Percentiles rank a stretch among this genome's conserved stretches.
These are phyloP conservation scores for Drosophila kurseongensis DNA, from an alignment of 1,140 invertebrate species.

Conservation along the genomic window DNA sequence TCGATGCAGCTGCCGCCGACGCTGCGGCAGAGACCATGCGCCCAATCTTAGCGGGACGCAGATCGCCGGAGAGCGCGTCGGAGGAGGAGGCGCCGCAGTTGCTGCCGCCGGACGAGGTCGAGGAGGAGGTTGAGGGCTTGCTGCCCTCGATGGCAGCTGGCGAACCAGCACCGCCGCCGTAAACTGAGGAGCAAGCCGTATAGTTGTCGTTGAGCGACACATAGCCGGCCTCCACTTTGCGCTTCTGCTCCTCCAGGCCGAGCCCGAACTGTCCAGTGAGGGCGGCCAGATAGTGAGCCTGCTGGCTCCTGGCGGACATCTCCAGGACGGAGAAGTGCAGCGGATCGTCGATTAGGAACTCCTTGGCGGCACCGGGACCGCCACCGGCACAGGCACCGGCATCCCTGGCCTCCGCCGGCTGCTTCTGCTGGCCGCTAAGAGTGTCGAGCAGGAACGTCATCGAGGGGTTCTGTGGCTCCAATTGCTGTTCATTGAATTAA, in stretches of 20 bases:
- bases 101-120: slow-evolving; percentile 3
- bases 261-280: slow-evolving; percentile 8
- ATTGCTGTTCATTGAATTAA: slow-evolving; percentile 10
- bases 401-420: slow-evolving; percentile 4
- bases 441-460: slow-evolving; percentile 35
- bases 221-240: slow-evolving; percentile 59
- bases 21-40: slow-evolving; percentile 43
- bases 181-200: slow-evolving; percentile 71
- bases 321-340: slow-evolving; percentile 61
- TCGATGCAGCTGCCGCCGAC: slow-evolving; percentile 30
- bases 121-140: slow-evolving; percentile 27
- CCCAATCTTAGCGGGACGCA: slow-evolving; percentile 56
- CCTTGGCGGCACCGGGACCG: slow-evolving; percentile 23
- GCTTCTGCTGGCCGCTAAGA: slow-evolving; percentile 9
- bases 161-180: slow-evolving; percentile 36
- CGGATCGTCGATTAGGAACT: slow-evolving; percentile 72
- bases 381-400: too few relatives aligned
- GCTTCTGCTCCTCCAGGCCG: slow-evolving; percentile 48
- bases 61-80: slow-evolving; percentile 21
- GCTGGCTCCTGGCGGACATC: slow-evolving; percentile 35
- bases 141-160: slow-evolving; percentile 13
- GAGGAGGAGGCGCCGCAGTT: slow-evolving; percentile 1
- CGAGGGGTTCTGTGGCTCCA: slow-evolving; percentile 28
- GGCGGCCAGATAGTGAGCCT: slow-evolving; percentile 26
- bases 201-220: slow-evolving; percentile 70